These are phyloP conservation scores for Myrmecobius fasciatus DNA, from an alignment of 2,113 vertebrate species.

Conservation along the genomic window DNA sequence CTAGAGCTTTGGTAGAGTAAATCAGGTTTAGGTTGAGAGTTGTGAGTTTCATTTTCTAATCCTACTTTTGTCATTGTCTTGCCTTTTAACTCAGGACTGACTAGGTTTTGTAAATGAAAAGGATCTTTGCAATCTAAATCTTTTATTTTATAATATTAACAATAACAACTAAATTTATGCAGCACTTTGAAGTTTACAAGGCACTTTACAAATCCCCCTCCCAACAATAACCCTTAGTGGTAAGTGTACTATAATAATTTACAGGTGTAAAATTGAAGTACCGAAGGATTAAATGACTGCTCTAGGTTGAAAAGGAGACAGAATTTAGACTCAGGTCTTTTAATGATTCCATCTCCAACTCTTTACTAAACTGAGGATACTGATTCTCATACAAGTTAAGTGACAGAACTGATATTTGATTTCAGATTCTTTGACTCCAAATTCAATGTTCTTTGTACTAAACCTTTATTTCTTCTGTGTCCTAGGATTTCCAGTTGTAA, in stretches of 20 bases:
- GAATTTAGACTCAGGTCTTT: neutral
- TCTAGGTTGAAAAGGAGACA: neutral
- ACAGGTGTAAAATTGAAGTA: neutral
- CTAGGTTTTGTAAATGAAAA: neutral
- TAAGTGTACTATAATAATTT: neutral
- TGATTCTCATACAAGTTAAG: neutral
- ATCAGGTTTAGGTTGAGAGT: neutral
- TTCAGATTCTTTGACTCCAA: neutral
- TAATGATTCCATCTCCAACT: neutral
- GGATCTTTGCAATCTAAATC: neutral
- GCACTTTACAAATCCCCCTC: neutral
- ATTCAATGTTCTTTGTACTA: neutral
- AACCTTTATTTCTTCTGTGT: neutral
- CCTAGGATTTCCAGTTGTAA: neutral
- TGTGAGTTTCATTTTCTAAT: conserved; percentile 12
- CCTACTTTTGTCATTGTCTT: conserved; percentile 9
- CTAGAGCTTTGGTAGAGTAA: neutral
- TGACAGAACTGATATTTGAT: neutral
- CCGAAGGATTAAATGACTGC: neutral
- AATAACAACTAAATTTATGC: neutral
- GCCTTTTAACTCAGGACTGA: neutral
- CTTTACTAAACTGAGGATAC: neutral
- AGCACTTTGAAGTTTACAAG: neutral
- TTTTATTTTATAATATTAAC: neutral
- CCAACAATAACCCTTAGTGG: neutral